Percentiles rank a stretch among this genome's conserved stretches.
Evolutionary conservation across 23 tunicate species (phyloP).

Genomic region (Halocynthia roretzi): DNA sequence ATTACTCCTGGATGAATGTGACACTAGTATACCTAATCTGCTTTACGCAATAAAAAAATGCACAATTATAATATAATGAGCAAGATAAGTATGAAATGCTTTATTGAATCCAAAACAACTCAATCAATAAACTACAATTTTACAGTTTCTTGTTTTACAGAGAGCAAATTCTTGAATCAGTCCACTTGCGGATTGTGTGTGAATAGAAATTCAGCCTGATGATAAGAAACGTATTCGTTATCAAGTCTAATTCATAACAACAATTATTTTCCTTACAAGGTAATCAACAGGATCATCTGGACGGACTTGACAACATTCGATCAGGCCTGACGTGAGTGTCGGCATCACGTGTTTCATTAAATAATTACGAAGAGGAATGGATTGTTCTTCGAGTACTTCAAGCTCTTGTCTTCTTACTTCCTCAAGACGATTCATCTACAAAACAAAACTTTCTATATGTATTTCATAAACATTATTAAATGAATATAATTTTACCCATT

Average conservation of each 20-base stretch:
- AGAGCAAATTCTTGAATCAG: slow-evolving; percentile 10
- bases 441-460: not conserved
- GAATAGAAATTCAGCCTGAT: slow-evolving; percentile 88
- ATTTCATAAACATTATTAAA: no score
- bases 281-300: slow-evolving; percentile 97
- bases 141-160: no score
- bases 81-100: no score
- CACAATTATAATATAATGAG: no score
- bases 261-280: slow-evolving; percentile 46
- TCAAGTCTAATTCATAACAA: not conserved
- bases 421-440: slow-evolving; percentile 50
- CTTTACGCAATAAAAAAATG: no score
- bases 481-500: slow-evolving; percentile 48
- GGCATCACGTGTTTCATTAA: slow-evolving; percentile 99
- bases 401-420: slow-evolving; percentile 92
- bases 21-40: no score
- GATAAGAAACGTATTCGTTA: not conserved
- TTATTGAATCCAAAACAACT: no score
- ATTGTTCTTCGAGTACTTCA: slow-evolving; percentile 88
- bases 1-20: no score
- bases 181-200: slow-evolving; percentile 89
- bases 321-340: slow-evolving; percentile 90
- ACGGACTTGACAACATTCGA: slow-evolving; percentile 83
- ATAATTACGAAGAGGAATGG: slow-evolving; percentile 88
- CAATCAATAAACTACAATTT: no score